Percentiles rank a stretch among this genome's conserved stretches.
Conservation (phyloP, 2,113 vertebrate genomes). For the Lota lota region DNA sequence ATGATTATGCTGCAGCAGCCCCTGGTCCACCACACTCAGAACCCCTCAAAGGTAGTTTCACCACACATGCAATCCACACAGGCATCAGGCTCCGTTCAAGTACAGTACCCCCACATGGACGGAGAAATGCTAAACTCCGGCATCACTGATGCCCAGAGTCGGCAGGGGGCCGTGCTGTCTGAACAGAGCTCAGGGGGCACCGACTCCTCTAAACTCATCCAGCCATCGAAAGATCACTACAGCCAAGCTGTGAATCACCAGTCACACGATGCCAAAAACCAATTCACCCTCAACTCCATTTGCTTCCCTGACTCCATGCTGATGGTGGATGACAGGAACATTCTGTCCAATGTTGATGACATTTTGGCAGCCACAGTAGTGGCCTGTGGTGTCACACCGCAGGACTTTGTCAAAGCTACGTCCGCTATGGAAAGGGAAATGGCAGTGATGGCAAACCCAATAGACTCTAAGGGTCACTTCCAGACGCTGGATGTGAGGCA, state of each 20-base stretch:
- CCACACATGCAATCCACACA: constrained; percentile 75
- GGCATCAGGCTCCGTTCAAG: constrained; percentile 46
- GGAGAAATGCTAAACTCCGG: constrained; percentile 80
- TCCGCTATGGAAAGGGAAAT: constrained; percentile 79
- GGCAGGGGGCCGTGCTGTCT: constrained; percentile 74
- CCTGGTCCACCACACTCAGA: constrained; percentile 78
- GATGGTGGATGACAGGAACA: constrained; percentile 90
- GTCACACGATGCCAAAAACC: constrained; percentile 84
- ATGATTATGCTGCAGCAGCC: constrained; percentile 89
- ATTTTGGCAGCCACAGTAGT: constrained; percentile 94
- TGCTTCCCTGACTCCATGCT: constrained; percentile 96
- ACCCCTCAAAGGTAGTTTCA: constrained; percentile 75
- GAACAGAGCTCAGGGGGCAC: constrained; percentile 79
- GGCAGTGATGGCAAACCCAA: constrained; percentile 70
- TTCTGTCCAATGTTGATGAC: constrained; percentile 95
- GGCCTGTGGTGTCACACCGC: constrained; percentile 89
- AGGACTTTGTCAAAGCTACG: constrained; percentile 90
- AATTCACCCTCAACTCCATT: constrained; percentile 91
- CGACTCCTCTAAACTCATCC: constrained; percentile 82
- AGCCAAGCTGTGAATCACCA: constrained; percentile 78
- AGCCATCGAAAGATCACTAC: constrained; percentile 81
- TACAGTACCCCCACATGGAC: constrained; percentile 89
- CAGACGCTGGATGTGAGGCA: constrained; percentile 82
- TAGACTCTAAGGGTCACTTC: constrained; percentile 85
- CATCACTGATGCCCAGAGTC: constrained; percentile 75